Evolutionary conservation across 2,797 vertebrate genomes (phyloP).

Genomic region (Dipus sagitta): DNA sequence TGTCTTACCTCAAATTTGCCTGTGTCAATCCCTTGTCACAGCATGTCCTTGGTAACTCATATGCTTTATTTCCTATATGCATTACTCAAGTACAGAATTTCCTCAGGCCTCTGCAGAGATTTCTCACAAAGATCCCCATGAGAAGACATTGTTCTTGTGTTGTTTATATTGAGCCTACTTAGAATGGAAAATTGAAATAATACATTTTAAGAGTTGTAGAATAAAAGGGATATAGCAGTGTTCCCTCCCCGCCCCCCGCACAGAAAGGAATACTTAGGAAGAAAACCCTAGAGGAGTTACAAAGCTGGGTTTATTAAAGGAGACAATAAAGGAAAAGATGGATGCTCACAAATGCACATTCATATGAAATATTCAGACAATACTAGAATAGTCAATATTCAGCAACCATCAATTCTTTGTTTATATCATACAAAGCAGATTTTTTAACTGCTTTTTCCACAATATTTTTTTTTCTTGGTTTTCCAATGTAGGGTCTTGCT

Average conservation of each 20-base stretch:
- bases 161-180: not conserved
- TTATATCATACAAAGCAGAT: not conserved
- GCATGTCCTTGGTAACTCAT: not conserved
- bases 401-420: too few relatives aligned
- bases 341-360: not conserved
- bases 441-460: not conserved
- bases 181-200: not conserved
- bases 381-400: not conserved
- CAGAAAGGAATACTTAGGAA: not conserved
- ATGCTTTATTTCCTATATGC: not conserved
- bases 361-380: not conserved
- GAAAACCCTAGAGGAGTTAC: not conserved
- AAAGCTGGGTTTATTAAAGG: not conserved
- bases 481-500: too few relatives aligned
- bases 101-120: not conserved
- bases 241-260: not conserved
- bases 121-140: not conserved
- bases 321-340: not conserved
- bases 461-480: too few relatives aligned
- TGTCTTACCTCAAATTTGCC: not conserved
- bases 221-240: not conserved
- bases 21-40: not conserved
- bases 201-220: not conserved
- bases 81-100: not conserved
- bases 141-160: not conserved